A percentile compares a stretch with the other conserved stretches of the same genome.
phyloP scores from a whole-genome alignment of 2,888 invertebrate species.

The Sthenelais limicola region DNA sequence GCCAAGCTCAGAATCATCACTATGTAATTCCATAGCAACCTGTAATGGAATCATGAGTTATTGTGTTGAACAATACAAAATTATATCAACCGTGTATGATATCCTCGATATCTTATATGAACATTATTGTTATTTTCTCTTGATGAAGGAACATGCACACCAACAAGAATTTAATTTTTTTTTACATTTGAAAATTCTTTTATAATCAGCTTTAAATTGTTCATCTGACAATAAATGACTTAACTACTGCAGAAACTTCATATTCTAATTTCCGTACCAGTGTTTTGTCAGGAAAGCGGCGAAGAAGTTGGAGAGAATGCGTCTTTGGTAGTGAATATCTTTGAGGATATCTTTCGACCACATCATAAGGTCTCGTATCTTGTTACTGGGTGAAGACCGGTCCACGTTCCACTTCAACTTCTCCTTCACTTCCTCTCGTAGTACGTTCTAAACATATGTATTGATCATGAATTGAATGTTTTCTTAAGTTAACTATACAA shows the following conservation, averaged over 20 bases:
- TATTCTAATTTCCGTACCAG: slow-evolving; percentile 64
- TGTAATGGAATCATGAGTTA: too few species aligned
- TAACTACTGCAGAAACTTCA: too few species aligned
- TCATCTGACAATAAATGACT: too few species aligned
- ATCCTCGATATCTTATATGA: background rate
- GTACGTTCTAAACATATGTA: slow-evolving; percentile 66
- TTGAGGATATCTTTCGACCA: slow-evolving; percentile 72
- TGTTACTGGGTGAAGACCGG: slow-evolving; percentile 71
- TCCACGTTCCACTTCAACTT: slow-evolving; percentile 72
- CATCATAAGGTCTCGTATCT: slow-evolving; percentile 71
- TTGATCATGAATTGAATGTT: background rate
- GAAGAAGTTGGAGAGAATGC: slow-evolving; percentile 66
- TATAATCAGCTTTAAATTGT: too few species aligned
- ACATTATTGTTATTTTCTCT: too few species aligned
- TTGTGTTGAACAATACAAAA: background rate
- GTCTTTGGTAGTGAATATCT: slow-evolving; percentile 71
- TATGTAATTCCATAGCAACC: slow-evolving; percentile 69
- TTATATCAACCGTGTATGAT: background rate
- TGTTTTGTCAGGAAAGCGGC: slow-evolving; percentile 69
- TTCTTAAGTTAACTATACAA: background rate
- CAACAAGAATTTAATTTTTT: too few species aligned
- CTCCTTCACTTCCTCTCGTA: slow-evolving; percentile 71
- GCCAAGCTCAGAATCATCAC: slow-evolving; percentile 68
- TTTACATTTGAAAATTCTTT: too few species aligned
- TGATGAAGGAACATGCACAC: too few species aligned